Conservation (phyloP, 2,888 invertebrate species). For the Hylaea fasciaria region DNA sequence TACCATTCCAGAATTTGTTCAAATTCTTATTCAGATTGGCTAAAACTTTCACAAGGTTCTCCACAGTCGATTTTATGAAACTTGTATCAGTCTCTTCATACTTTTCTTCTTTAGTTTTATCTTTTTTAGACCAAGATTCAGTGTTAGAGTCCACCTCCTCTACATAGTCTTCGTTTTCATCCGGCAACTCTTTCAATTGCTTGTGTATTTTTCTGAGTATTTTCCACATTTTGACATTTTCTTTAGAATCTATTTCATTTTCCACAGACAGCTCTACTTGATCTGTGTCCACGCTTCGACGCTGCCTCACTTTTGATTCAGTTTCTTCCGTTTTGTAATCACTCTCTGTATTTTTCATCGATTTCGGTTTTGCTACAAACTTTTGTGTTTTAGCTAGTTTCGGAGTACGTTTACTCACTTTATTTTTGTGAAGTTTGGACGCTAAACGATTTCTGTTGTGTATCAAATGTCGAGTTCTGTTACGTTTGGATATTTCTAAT, state of each 20-base stretch:
- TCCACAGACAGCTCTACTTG: conserved; percentile 43
- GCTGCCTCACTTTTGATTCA: conserved; percentile 30
- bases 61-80: conserved; percentile 63
- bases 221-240: conserved; percentile 57
- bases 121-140: conserved; percentile 45
- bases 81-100: conserved; percentile 47
- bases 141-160: conserved; percentile 44
- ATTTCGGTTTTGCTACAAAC: conserved; percentile 12
- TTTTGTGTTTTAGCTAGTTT: conserved; percentile 26
- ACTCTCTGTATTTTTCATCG: conserved; percentile 25
- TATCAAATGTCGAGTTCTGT: conserved; percentile 38
- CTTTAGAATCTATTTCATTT: conserved; percentile 59
- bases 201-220: conserved; percentile 62
- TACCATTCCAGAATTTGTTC: conserved; percentile 66
- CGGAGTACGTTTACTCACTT: conserved; percentile 30
- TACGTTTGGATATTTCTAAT: conserved; percentile 40
- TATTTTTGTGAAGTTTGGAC: conserved; percentile 17
- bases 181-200: conserved; percentile 55
- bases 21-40: conserved; percentile 71
- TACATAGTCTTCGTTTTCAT: conserved; percentile 44
- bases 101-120: conserved; percentile 56
- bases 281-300: conserved; percentile 36
- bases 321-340: conserved; percentile 19
- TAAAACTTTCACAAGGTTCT: conserved; percentile 61
- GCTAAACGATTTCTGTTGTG: conserved; percentile 31